phyloP scores from a whole-genome alignment of 2,797 vertebrate species.

The Danio choprae region DNA sequence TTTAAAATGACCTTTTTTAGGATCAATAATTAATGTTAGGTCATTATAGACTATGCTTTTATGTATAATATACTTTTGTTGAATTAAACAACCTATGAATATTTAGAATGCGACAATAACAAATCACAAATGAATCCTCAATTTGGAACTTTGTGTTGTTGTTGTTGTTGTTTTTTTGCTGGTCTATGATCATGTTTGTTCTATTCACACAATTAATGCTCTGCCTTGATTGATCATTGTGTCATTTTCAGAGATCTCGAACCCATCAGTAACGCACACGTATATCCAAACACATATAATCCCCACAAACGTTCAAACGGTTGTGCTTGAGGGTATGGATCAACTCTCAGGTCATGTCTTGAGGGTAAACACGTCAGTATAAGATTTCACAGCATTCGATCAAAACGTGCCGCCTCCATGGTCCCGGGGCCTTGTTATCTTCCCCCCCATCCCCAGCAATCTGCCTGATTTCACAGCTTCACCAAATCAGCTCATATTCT shows the following conservation, averaged over 20 bases:
- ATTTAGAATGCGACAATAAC: too few relatives aligned
- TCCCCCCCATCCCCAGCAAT: constrained; percentile 39
- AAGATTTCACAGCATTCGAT: constrained; percentile 44
- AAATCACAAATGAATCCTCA: too few relatives aligned
- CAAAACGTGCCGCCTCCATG: constrained; percentile 14
- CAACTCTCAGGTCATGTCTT: constrained; percentile 24
- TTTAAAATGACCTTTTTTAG: too few relatives aligned
- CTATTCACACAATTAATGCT: neutral
- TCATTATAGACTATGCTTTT: too few relatives aligned
- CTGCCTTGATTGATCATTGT: neutral
- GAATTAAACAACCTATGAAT: too few relatives aligned
- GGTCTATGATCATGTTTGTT: neutral
- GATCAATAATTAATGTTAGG: too few relatives aligned
- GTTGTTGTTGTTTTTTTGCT: neutral
- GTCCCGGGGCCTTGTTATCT: constrained; percentile 21
- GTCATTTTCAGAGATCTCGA: neutral
- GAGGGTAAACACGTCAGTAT: constrained; percentile 33
- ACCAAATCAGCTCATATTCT: constrained; percentile 62
- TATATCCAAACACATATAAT: neutral
- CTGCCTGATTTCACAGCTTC: constrained; percentile 60
- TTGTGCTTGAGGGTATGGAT: neutral
- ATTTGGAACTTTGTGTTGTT: neutral
- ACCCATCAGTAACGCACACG: neutral
- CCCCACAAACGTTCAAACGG: neutral
- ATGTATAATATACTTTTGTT: too few relatives aligned